These are phyloP conservation scores for Achroia grisella DNA, from an alignment of 1,140 invertebrate species.

Conservation along the genomic window DNA sequence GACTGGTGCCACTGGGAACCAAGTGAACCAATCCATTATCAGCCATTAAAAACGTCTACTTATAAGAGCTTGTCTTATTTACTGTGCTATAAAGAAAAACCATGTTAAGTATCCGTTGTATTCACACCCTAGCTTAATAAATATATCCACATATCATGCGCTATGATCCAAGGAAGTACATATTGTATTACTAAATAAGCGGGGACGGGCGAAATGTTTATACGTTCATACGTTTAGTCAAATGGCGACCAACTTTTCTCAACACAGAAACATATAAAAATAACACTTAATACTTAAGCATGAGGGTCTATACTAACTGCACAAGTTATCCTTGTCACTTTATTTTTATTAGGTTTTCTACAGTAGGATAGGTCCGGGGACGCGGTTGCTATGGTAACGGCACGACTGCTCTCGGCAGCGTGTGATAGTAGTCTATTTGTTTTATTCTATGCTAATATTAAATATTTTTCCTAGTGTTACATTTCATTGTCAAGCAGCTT, in stretches of 20 bases:
- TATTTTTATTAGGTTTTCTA: constrained; percentile 36
- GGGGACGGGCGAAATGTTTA: constrained; percentile 27
- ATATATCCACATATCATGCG: background rate
- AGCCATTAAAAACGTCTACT: too few species aligned
- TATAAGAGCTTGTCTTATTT: too few species aligned
- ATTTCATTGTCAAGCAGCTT: too few species aligned
- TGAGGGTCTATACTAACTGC: background rate
- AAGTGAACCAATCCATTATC: too few species aligned
- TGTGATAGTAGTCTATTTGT: background rate
- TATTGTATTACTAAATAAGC: constrained; percentile 35
- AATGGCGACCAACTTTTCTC: constrained; percentile 8
- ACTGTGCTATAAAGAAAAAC: too few species aligned
- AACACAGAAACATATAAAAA: background rate
- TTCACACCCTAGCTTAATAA: background rate
- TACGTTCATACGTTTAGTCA: constrained; percentile 12
- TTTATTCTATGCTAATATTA: background rate
- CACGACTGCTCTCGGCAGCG: constrained; percentile 18
- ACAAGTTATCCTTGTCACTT: constrained; percentile 7
- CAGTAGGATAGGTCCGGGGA: constrained; percentile 30
- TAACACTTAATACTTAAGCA: background rate
- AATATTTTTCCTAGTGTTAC: too few species aligned
- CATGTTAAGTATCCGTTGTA: background rate
- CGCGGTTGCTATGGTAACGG: constrained; percentile 26
- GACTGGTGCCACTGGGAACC: too few species aligned
- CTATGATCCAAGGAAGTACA: background rate